Base-by-base conservation (phyloP, 2,888 invertebrate genomes). In the Cataglyphis cursor region DNA sequence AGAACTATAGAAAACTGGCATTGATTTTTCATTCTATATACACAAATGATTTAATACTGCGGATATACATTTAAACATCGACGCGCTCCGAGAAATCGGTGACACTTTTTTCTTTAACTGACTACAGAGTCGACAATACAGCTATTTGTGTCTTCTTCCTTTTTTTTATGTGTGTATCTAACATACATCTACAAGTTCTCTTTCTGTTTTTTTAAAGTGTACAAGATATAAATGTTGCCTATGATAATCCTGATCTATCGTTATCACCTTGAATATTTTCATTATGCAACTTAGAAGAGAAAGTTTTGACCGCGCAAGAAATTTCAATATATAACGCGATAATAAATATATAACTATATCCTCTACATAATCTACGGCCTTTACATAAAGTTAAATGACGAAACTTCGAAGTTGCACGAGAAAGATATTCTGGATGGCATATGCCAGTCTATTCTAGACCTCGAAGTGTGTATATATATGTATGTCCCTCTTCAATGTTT, bases 31-130 rank as follows among this genome's bases (percentile, higher is more conserved):
- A 18, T 82, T 92, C 92, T 93, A 87, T 92, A 93, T 8, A 51
- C 48, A 51, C 91, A 93, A 93, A 92, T 91, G 84, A 89, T 91
- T 93, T 92, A 93, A 93, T 93, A 92, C 93, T 93, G 93, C 86
- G 89, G 86, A 92, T 93, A 94, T 92, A 93, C 88, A 91, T 44
- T 78, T 90, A 85, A 89, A 90, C 85, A 91, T 83, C 35, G 83
- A 87, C 51, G 15, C 28, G 54, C 38, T 38, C 51, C 75, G 38
- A 84, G 81, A 85, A 83, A 86, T 70, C 74, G 82, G 70, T 72
- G 70, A 81, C 87, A 86, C 82, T 82, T 72, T 38, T 54, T 8
- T 61, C 21, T 54, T 66, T 84, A 83, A 85, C 81, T 84, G 81
- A 85, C 90, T 90, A 89, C 87, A 88, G 73, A 90, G 84, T 91